These are phyloP conservation scores for Aplodontia rufa DNA, from an alignment of 2,113 vertebrate genomes.

Conservation along the genomic window DNA sequence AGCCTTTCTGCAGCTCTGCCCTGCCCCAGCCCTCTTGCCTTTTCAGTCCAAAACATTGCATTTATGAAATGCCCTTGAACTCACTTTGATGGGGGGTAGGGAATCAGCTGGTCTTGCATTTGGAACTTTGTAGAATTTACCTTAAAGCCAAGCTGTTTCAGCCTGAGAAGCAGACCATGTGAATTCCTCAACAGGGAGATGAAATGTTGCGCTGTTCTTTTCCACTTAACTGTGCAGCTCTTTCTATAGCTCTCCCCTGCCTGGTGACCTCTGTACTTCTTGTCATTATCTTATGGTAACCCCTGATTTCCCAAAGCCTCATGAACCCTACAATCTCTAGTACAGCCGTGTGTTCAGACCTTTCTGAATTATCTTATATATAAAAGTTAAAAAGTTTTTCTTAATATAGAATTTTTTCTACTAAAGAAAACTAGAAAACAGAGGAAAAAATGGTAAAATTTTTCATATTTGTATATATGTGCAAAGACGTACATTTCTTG, in stretches of 20 bases:
- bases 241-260: not conserved
- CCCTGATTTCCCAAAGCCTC: too few relatives aligned
- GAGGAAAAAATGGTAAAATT: not conserved
- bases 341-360: not conserved
- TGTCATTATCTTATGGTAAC: not conserved
- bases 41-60: not conserved
- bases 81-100: not conserved
- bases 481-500: not conserved
- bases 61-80: not conserved
- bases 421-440: not conserved
- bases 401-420: not conserved
- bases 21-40: not conserved
- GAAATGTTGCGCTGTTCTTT: not conserved
- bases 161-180: not conserved
- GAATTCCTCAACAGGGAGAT: not conserved
- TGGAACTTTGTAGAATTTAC: not conserved
- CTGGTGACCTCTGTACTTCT: not conserved
- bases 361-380: not conserved
- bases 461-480: not conserved
- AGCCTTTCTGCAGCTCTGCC: accelerated
- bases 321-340: not conserved
- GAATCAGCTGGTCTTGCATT: not conserved
- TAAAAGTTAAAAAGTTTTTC: not conserved
- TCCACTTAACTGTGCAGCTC: not conserved
- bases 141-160: not conserved